Percentiles rank a stretch among this genome's conserved stretches.
These are phyloP conservation scores for Todiramphus saurophagus DNA, from an alignment of 2,113 vertebrate genomes.

Conservation along the genomic window DNA sequence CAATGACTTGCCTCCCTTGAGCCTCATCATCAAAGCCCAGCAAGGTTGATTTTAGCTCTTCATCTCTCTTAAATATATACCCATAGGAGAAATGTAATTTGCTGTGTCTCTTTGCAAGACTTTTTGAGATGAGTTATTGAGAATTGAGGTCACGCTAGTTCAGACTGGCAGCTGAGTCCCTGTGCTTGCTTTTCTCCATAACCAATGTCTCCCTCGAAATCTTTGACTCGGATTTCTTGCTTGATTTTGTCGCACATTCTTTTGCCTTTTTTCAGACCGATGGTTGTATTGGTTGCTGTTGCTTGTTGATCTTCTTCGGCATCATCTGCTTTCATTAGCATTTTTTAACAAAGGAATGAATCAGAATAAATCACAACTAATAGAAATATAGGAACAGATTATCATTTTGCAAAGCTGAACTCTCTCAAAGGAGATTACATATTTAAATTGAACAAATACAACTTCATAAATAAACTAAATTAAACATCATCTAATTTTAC, in stretches of 20 bases:
- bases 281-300: not conserved
- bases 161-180: not conserved
- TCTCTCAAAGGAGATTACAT: constrained; percentile 56
- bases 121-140: not conserved
- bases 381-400: constrained; percentile 59
- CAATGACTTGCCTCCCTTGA: not conserved
- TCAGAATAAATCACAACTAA: constrained; percentile 60
- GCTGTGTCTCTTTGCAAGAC: not conserved
- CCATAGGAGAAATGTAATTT: constrained; percentile 10
- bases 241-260: not conserved
- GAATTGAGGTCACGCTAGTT: not conserved
- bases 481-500: constrained; percentile 62
- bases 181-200: not conserved
- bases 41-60: not conserved
- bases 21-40: not conserved
- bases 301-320: constrained; percentile 3
- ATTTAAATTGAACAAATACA: constrained; percentile 63
- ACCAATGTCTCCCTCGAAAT: not conserved
- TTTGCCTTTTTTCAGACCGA: not conserved
- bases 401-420: constrained; percentile 48
- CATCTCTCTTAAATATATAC: not conserved
- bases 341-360: constrained; percentile 56
- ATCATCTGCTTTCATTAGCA: constrained; percentile 56
- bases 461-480: constrained; percentile 68
- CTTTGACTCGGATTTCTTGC: not conserved